Percentiles rank a stretch among this genome's conserved stretches.
Evolutionary conservation across 2,113 vertebrate genomes (phyloP).

Genomic region (Plecturocebus donacophilus): DNA sequence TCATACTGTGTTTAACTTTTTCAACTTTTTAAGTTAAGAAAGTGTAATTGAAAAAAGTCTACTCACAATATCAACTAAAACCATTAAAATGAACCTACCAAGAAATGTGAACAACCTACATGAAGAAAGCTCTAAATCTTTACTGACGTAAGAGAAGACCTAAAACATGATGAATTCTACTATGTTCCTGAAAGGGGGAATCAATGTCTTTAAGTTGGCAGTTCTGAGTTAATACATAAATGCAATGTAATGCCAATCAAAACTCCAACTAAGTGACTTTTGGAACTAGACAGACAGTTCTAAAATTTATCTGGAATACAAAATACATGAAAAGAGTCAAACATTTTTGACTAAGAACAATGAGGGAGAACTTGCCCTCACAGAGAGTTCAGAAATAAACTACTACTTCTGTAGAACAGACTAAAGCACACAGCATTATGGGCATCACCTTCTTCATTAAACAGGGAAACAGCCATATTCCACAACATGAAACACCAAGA

Average conservation of each 20-base stretch:
- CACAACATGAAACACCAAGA: background rate
- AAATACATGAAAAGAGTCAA: background rate
- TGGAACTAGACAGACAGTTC: background rate
- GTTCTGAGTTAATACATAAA: background rate
- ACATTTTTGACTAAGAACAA: background rate
- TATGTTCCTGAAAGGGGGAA: background rate
- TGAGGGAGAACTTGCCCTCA: background rate
- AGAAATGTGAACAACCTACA: background rate
- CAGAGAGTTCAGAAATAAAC: background rate
- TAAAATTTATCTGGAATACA: slow-evolving; percentile 15
- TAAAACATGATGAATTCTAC: background rate
- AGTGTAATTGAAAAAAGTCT: background rate
- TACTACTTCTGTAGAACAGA: background rate
- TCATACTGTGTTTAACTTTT: background rate
- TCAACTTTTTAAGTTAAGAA: background rate
- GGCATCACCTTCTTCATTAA: background rate
- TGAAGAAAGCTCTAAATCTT: slow-evolving; percentile 5
- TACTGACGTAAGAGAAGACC: background rate
- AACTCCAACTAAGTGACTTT: background rate
- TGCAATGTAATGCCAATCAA: background rate
- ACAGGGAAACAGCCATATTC: background rate
- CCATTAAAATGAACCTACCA: background rate
- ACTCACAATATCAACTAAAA: background rate
- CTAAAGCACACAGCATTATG: background rate
- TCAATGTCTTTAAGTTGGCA: background rate